Evolutionary conservation across 2,797 vertebrate species (phyloP).

Genomic region (Myripristis jacobus): DNA sequence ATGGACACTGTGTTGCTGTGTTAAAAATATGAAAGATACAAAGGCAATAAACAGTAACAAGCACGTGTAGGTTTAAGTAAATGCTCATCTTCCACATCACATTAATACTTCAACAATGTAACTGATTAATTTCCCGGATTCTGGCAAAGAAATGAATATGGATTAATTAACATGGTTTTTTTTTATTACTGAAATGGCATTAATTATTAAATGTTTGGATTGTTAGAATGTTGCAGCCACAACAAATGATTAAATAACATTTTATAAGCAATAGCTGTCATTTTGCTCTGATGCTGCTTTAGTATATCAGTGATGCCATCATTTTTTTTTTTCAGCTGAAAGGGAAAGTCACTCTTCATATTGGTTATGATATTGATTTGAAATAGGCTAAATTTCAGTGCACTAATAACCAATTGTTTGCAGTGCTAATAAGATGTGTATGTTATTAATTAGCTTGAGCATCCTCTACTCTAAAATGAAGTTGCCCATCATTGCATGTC

Average conservation of each 20-base stretch:
- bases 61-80: slow-evolving; percentile 13
- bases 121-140: background rate
- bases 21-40: background rate
- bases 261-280: slow-evolving; percentile 21
- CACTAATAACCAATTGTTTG: background rate
- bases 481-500: background rate
- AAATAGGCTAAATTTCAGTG: slow-evolving; percentile 2
- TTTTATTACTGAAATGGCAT: background rate
- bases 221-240: slow-evolving; percentile 12
- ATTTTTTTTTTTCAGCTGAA: slow-evolving; percentile 34
- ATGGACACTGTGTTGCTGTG: background rate
- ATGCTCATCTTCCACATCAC: slow-evolving; percentile 35
- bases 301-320: background rate
- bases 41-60: slow-evolving; percentile 1
- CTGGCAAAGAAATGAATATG: background rate
- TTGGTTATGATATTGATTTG: slow-evolving; percentile 26
- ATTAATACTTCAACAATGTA: slow-evolving; percentile 4
- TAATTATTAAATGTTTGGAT: slow-evolving; percentile 30
- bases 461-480: background rate
- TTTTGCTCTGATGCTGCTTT: slow-evolving; percentile 12
- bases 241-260: slow-evolving; percentile 42
- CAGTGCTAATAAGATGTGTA: slow-evolving; percentile 2
- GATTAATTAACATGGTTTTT: no score
- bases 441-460: slow-evolving; percentile 14
- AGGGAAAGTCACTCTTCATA: slow-evolving; percentile 34